Conservation (phyloP, 2,888 invertebrate genomes). For the Peribatodes rhomboidaria region DNA sequence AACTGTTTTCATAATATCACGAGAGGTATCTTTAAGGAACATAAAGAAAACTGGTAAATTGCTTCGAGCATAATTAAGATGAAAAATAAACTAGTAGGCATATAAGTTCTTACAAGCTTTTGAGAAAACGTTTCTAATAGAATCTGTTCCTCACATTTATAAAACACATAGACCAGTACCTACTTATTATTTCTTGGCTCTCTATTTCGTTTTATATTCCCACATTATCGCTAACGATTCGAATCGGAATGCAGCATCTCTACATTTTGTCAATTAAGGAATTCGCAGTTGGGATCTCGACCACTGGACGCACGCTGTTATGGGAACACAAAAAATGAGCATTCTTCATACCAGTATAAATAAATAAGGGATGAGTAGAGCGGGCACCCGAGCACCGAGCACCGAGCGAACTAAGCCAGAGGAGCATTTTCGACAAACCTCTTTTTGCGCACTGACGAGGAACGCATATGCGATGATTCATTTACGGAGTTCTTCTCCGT, state of each 20-base stretch:
- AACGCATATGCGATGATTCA: constrained; percentile 85
- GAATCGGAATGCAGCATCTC: constrained; percentile 70
- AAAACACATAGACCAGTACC: no score
- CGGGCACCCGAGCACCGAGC: constrained; percentile 61
- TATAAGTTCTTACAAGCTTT: background rate
- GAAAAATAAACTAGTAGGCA: background rate
- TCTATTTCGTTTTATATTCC: constrained; percentile 71
- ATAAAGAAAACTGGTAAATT: constrained; percentile 8
- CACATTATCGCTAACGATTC: constrained; percentile 77
- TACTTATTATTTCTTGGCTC: constrained; percentile 55
- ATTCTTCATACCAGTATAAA: constrained; percentile 84
- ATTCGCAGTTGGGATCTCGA: constrained; percentile 70
- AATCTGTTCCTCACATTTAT: background rate
- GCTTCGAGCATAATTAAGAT: background rate
- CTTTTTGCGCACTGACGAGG: constrained; percentile 82
- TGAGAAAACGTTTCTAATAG: background rate
- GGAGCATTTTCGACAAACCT: constrained; percentile 83
- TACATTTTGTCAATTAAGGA: constrained; percentile 83
- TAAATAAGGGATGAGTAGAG: constrained; percentile 85
- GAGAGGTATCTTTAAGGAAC: constrained; percentile 3
- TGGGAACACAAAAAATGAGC: constrained; percentile 74
- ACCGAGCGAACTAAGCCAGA: constrained; percentile 74
- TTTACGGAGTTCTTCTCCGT: constrained; percentile 82
- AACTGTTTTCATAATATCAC: constrained; percentile 29
- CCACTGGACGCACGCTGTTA: constrained; percentile 74